Base-by-base conservation (phyloP, 1,140 invertebrate genomes). In the Trachymyrmex cornetzi region DNA sequence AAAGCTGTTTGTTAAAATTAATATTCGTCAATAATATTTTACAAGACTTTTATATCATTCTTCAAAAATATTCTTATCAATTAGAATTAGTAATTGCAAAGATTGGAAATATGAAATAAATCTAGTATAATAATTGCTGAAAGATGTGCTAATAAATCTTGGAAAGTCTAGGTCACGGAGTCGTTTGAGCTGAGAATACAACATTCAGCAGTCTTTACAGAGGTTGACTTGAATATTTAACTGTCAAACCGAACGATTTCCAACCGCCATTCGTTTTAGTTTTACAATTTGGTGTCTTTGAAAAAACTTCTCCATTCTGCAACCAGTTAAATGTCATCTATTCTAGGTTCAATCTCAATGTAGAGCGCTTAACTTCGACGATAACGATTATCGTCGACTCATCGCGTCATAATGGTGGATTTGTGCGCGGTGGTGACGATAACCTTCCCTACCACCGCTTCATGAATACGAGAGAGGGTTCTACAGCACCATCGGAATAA, bases 311-410 rank as follows among this genome's bases (percentile, higher is more conserved):
- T 44, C 77, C 81, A 74, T 79, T 38, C 82, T 64, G 80, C 80
- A 66, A 30, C 75, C n/a, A 59, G 80, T 80, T 89, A 85, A 87
- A 90, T 55, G 80, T 87, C 89, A 87, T 72, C 88, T 79, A 63
- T 74, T 67, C 69, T 57, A 30, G 69, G 86, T 88, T 88, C 77
- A 77, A 79, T 90, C 84, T 90, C 74, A 82, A 88, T 88, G 87
- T 84, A 74, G 89, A 75, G 82, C 61, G 84, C 89, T 91, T 88
- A 90, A 90, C 82, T 90, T 87, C 66, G 67, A 75, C 84, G 89
- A 90, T 90, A 90, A 91, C 90, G 89, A 91, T 88, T 91, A 91
- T 91, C 84, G 90, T 84, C 87, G 87, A 88, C 87, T 90, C 90
- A 90, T 91, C 89, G 87, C 82, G 27, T 88, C 87, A 90, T 91